Evolutionary conservation across 2,797 vertebrate genomes (phyloP).

Genomic region (Trichosurus vulpecula): DNA sequence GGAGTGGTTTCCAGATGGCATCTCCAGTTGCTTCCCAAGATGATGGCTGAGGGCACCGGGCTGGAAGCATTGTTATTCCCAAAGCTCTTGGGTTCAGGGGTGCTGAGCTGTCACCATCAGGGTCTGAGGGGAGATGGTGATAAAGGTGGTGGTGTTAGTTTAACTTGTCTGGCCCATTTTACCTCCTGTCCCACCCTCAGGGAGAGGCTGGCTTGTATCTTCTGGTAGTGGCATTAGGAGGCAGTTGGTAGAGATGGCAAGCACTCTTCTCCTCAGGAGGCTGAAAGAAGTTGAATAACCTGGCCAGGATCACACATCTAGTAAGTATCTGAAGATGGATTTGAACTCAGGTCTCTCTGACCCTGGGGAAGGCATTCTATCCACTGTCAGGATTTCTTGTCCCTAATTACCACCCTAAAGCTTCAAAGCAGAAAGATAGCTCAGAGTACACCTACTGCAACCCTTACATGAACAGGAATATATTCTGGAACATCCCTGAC

Average conservation of each 20-base stretch:
- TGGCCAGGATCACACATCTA: neutral
- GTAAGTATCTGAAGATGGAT: neutral
- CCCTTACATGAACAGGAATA: neutral
- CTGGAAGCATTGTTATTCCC: neutral
- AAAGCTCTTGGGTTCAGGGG: neutral
- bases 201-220: neutral
- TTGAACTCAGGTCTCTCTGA: neutral
- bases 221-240: neutral
- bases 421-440: neutral
- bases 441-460: neutral
- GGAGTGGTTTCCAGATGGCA: neutral
- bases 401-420: neutral
- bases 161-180: neutral
- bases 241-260: neutral
- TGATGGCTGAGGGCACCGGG: neutral
- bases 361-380: neutral
- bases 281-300: neutral
- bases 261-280: neutral
- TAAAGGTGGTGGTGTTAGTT: neutral
- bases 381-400: neutral
- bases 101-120: neutral
- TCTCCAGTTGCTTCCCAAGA: neutral
- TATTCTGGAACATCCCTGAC: neutral
- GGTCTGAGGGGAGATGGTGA: neutral
- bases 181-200: neutral